Evolutionary conservation across 2,888 invertebrate genomes (phyloP).

Genomic region (Erebia epiphron): DNA sequence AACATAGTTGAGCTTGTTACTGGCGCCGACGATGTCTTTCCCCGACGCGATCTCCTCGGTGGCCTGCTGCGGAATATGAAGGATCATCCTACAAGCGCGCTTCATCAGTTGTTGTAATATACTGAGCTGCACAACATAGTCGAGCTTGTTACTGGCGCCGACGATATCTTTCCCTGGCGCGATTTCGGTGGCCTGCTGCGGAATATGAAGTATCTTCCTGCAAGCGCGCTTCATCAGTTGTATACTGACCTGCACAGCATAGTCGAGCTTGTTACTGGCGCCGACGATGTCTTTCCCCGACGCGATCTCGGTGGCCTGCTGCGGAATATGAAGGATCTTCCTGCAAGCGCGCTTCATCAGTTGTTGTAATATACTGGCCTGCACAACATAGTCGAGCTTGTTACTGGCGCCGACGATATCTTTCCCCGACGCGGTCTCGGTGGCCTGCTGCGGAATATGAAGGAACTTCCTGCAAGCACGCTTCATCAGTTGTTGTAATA

Average conservation of each 20-base stretch:
- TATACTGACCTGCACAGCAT: too few relatives aligned
- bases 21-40: conserved; percentile 83
- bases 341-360: too few relatives aligned
- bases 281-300: too few relatives aligned
- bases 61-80: conserved; percentile 96
- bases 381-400: conserved; percentile 86
- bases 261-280: too few relatives aligned
- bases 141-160: conserved; percentile 84
- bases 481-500: too few relatives aligned
- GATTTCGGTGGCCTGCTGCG: conserved; percentile 96
- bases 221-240: conserved; percentile 92
- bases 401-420: conserved; percentile 82
- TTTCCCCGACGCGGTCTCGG: conserved; percentile 93
- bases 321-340: too few relatives aligned
- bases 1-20: conserved; percentile 86
- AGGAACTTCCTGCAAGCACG: conserved; percentile 92
- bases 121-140: conserved; percentile 85
- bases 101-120: too few relatives aligned
- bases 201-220: conserved; percentile 94
- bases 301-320: too few relatives aligned
- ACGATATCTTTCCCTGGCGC: conserved; percentile 88
- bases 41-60: conserved; percentile 94
- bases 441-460: conserved; percentile 96
- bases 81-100: conserved; percentile 90
- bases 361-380: too few relatives aligned